Evolutionary conservation across 2,888 invertebrate genomes (phyloP).

Genomic region (Patella pellucida): DNA sequence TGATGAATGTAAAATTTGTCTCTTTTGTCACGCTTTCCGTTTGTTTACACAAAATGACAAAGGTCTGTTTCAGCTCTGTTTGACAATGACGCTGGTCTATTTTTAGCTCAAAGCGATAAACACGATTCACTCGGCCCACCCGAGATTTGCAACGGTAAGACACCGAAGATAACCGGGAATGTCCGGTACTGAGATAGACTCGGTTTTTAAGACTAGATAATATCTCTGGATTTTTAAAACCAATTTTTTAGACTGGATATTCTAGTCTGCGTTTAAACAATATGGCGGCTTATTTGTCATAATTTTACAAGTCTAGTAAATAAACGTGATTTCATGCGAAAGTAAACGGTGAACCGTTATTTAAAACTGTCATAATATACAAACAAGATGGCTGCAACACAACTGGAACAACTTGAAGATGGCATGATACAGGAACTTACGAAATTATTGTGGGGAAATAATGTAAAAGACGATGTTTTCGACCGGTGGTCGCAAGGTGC

Average conservation of each 20-base stretch:
- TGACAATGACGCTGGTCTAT: too few species aligned
- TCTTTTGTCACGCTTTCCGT: too few species aligned
- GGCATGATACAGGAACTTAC: constrained; percentile 76
- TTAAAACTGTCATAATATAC: not conserved
- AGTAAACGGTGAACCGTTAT: not conserved
- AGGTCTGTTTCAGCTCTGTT: too few species aligned
- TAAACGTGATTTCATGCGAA: not conserved
- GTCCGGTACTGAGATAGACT: too few species aligned
- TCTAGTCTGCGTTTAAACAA: constrained; percentile 32
- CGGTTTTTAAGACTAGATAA: too few species aligned
- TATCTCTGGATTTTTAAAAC: too few species aligned
- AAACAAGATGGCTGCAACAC: not conserved
- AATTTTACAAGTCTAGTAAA: not conserved
- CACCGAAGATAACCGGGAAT: too few species aligned
- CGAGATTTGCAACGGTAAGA: too few species aligned
- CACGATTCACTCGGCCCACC: too few species aligned
- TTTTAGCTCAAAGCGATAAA: too few species aligned
- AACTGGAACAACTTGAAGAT: not conserved
- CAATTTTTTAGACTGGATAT: not conserved
- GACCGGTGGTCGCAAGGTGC: constrained; percentile 87
- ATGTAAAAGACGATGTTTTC: constrained; percentile 89
- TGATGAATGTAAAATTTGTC: too few species aligned
- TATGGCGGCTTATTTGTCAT: constrained; percentile 32
- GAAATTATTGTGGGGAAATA: constrained; percentile 86
- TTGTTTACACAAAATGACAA: too few species aligned